A percentile compares a stretch with the other conserved stretches of the same genome.
Evolutionary conservation across 2,113 vertebrate genomes (phyloP).

Genomic region (Platichthys flesus): DNA sequence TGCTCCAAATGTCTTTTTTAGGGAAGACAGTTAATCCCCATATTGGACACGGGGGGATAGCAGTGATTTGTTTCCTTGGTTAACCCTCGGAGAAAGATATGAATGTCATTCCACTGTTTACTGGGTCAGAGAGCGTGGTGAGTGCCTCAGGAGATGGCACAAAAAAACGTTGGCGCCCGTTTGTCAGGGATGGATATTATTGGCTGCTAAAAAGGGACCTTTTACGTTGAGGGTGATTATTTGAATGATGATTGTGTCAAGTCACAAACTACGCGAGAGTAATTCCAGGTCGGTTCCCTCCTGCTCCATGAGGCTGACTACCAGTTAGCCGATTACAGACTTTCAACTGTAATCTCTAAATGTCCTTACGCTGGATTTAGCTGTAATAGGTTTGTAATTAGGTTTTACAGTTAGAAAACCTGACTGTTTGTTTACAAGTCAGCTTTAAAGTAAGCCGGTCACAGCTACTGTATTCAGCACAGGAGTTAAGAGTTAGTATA

Average conservation of each 20-base stretch:
- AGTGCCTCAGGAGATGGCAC: background rate
- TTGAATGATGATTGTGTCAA: background rate
- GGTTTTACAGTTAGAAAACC: slow-evolving; percentile 13
- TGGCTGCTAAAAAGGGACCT: background rate
- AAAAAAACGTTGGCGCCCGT: background rate
- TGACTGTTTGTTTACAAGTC: slow-evolving; percentile 34
- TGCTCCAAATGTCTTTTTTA: background rate
- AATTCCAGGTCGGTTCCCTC: background rate
- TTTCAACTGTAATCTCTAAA: slow-evolving; percentile 48
- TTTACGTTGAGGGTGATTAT: background rate
- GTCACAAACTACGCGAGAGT: background rate
- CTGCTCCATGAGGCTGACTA: slow-evolving; percentile 16
- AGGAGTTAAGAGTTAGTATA: background rate
- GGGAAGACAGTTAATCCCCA: background rate
- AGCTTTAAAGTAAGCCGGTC: slow-evolving; percentile 22
- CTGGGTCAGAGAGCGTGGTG: background rate
- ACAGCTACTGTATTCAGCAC: background rate
- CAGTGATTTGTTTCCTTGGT: slow-evolving; percentile 14
- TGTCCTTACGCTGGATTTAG: slow-evolving; percentile 46
- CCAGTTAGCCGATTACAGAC: slow-evolving; percentile 46
- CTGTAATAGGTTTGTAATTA: slow-evolving; percentile 47
- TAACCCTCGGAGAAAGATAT: background rate
- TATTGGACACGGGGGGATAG: slow-evolving; percentile 9
- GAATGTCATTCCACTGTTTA: background rate
- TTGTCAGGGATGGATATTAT: background rate